phyloP scores from a whole-genome alignment of 2,888 invertebrate species.

The Drosophila rubida region DNA sequence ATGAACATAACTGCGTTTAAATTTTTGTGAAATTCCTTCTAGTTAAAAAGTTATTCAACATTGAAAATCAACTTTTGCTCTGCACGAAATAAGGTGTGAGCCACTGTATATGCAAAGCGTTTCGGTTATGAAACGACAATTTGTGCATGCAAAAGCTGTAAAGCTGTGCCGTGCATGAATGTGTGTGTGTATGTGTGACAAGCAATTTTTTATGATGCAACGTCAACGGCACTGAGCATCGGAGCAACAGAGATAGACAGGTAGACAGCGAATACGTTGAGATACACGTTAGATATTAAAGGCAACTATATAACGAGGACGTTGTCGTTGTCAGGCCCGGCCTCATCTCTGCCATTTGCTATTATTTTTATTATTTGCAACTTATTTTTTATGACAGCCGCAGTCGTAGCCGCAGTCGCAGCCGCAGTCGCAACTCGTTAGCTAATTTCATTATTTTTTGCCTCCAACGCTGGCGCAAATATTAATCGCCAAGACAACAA shows the following conservation, averaged over 20 bases:
- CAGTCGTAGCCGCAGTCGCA: constrained; percentile 25
- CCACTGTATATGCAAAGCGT: constrained; percentile 18
- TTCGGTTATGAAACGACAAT: constrained; percentile 64
- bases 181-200: constrained; percentile 21
- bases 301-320: neutral
- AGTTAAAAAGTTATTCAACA: too few species aligned
- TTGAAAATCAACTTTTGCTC: too few species aligned
- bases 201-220: constrained; percentile 62
- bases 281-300: constrained; percentile 6
- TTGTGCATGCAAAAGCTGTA: constrained; percentile 65
- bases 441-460: constrained; percentile 62
- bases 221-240: constrained; percentile 10
- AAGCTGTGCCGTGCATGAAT: neutral
- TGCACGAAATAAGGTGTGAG: too few species aligned
- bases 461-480: constrained; percentile 49
- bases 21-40: too few species aligned
- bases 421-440: constrained; percentile 58
- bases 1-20: too few species aligned
- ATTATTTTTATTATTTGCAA: constrained; percentile 71
- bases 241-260: constrained; percentile 18
- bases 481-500: constrained; percentile 49
- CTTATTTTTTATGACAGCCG: constrained; percentile 59
- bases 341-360: constrained; percentile 59
- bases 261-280: constrained; percentile 11
- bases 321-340: constrained; percentile 6